Base-by-base conservation (phyloP, 2,888 invertebrate species). In the Octonoba sinensis region DNA sequence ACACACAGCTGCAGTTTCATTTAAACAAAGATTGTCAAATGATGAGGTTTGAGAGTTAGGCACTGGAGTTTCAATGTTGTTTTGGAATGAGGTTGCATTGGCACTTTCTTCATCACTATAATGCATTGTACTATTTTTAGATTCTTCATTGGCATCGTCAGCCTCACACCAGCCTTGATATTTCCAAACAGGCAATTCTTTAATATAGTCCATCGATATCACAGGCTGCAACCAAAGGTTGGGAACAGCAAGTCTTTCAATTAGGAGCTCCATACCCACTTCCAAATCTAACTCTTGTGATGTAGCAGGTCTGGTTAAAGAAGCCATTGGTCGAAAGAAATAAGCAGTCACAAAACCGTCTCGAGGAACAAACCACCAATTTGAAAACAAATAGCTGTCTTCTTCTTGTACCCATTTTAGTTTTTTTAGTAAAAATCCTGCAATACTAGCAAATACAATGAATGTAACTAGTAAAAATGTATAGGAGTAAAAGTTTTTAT, bases 171-270 rank as follows among this genome's bases (percentile, higher is more conserved):
- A 87, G 75, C 86, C 86, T 70, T 84, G 85, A 73, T 87, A 88
- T 49, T 86, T 87, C 90, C 90, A 91, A 3, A 89, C 87, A 3
- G 90, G 90, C 22, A 91, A 86, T 62, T 89, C 87, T 69, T 89
- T 88, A 27, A 91, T 88, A 84, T 90, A 91, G 70, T 90, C 90
- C 46, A 86, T 86, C 1, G 89, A 87, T 65, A 89, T 87, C 36
- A 89, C 86, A 4, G 89, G 89, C 67, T 88, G 88, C 46, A 89
- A 86, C 89, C 89, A 90, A 20, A 90, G 85, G 83, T 89, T 88
- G n/a, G 89, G 89, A 46, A 89, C 88, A 3, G 89, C 88, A 3
- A 90, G 86, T 3, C 89, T 86, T 81, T 89, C 88, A 22, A 90
- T 88, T 8, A 90, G 85, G 85, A 88, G 85, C 74, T 89, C 89